A percentile compares a stretch with the other conserved stretches of the same genome.
These are phyloP conservation scores for Erethizon dorsatum DNA, from an alignment of 2,797 vertebrate genomes.

Conservation along the genomic window DNA sequence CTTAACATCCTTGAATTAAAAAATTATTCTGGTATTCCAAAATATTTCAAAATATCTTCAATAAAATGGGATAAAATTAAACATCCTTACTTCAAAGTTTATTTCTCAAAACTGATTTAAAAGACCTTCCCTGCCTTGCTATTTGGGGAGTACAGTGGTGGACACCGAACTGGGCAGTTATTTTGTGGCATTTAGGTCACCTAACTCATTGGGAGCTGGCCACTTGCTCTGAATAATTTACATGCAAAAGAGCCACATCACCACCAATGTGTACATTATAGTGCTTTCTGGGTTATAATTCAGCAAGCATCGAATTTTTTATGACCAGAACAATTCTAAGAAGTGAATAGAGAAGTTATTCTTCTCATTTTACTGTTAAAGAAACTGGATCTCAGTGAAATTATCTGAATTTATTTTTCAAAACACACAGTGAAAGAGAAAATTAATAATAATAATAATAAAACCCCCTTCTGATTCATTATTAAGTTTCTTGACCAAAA, in stretches of 20 bases:
- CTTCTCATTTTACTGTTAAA: not conserved
- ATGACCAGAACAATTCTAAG: not conserved
- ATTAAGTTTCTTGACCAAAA: not conserved
- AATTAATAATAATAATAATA: not conserved
- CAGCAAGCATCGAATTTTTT: not conserved
- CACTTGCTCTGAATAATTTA: not conserved
- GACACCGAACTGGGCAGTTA: not conserved
- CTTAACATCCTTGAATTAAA: not conserved
- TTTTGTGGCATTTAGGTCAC: not conserved
- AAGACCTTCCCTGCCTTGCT: accelerated
- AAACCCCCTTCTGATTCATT: not conserved
- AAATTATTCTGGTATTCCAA: not conserved
- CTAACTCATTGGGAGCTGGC: not conserved
- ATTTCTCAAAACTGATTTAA: not conserved
- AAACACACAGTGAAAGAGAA: not conserved
- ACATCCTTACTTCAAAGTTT: not conserved
- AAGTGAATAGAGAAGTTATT: not conserved
- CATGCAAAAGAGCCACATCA: not conserved
- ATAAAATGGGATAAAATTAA: not conserved
- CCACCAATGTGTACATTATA: not conserved
- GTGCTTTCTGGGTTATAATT: not conserved
- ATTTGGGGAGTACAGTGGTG: not conserved
- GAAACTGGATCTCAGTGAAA: not conserved
- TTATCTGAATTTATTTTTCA: slow-evolving; percentile 36
- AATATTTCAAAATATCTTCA: not conserved